phyloP scores from a whole-genome alignment of 2,113 vertebrate genomes.

The Propithecus coquereli region DNA sequence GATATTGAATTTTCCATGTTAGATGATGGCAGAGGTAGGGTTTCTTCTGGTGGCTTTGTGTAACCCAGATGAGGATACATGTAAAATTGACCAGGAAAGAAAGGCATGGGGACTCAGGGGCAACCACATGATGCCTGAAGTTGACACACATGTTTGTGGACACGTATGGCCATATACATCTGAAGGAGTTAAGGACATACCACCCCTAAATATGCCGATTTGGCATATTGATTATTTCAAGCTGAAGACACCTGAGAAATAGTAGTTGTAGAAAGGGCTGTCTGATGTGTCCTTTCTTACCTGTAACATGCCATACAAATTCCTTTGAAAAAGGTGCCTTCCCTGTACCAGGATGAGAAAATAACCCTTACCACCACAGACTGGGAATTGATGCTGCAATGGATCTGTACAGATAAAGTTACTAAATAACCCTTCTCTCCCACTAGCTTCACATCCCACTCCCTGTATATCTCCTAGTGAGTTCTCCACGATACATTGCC shows the following conservation, averaged over 20 bases:
- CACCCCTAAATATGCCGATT: background rate
- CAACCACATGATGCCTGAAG: accelerated
- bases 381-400: background rate
- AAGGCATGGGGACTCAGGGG: background rate
- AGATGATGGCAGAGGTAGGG: background rate
- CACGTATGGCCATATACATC: background rate
- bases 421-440: background rate
- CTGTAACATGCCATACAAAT: background rate
- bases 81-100: background rate
- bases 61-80: background rate
- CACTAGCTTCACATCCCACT: background rate
- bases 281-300: background rate
- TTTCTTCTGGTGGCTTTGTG: background rate
- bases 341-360: background rate
- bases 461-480: background rate
- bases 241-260: background rate
- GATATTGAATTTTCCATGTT: background rate
- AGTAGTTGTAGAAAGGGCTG: background rate
- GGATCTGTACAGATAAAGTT: background rate
- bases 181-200: background rate
- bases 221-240: background rate
- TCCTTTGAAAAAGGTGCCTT: background rate
- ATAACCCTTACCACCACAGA: background rate
- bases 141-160: background rate
- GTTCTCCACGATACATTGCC: background rate